Percentiles rank a stretch among this genome's conserved stretches.
Conservation (phyloP, 2,888 invertebrate genomes). For the Drosophila anceps region DNA sequence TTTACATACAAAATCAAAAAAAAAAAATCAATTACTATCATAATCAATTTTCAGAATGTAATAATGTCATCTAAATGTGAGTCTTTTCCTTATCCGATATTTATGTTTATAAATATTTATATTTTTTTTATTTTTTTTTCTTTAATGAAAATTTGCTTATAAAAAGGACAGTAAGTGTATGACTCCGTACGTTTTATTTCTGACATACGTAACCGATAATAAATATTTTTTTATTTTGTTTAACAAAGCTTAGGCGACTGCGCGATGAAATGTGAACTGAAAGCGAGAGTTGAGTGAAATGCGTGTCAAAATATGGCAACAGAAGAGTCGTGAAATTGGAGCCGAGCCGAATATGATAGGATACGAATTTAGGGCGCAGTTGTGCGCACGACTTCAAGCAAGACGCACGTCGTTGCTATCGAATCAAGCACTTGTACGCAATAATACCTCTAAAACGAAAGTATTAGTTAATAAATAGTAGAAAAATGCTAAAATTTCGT, state of each 20-base stretch:
- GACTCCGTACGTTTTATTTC: too few relatives aligned
- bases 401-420: constrained; percentile 56
- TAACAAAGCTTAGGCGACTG: constrained; percentile 28
- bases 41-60: too few relatives aligned
- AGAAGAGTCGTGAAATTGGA: constrained; percentile 2
- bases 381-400: constrained; percentile 68
- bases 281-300: constrained; percentile 37
- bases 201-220: too few relatives aligned
- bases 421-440: constrained; percentile 14
- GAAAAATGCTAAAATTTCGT: constrained; percentile 37
- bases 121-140: too few relatives aligned
- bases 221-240: too few relatives aligned
- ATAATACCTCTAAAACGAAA: constrained; percentile 1
- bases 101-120: too few relatives aligned
- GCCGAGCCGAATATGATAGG: constrained; percentile 12
- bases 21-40: too few relatives aligned
- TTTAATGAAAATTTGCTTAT: too few relatives aligned
- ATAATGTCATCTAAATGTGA: too few relatives aligned
- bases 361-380: constrained; percentile 51
- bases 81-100: too few relatives aligned
- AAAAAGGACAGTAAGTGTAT: too few relatives aligned
- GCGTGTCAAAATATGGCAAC: constrained; percentile 6
- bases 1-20: too few relatives aligned
- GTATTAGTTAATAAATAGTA: constrained; percentile 9
- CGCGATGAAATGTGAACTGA: constrained; percentile 29